A percentile compares a stretch with the other conserved stretches of the same genome.
phyloP scores from a whole-genome alignment of 2,888 invertebrate genomes.

The Caenorhabditis japonica region DNA sequence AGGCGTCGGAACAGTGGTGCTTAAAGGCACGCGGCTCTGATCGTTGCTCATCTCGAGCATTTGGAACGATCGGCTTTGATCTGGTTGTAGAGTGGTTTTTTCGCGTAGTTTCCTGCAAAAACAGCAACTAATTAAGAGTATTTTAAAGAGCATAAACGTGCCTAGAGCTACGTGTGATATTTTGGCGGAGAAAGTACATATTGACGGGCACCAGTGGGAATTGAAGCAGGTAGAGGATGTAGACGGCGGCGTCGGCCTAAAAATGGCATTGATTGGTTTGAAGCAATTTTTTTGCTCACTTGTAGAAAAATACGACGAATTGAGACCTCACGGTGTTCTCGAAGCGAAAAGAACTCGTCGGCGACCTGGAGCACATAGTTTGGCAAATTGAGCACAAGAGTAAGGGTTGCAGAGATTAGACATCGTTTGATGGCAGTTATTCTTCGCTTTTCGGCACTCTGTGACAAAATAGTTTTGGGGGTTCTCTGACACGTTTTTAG shows the following conservation, averaged over 20 bases:
- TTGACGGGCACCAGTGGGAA: constrained; percentile 62
- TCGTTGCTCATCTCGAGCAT: constrained; percentile 37
- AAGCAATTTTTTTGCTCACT: neutral
- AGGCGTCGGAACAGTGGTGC: constrained; percentile 29
- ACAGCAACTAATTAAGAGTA: neutral
- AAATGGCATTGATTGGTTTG: constrained; percentile 4
- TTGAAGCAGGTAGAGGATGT: constrained; percentile 63
- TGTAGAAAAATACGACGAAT: constrained; percentile 32
- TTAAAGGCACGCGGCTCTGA: constrained; percentile 26
- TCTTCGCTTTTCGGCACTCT: constrained; percentile 51
- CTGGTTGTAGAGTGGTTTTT: constrained; percentile 40
- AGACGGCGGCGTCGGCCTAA: constrained; percentile 60
- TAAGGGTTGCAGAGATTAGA: constrained; percentile 59
- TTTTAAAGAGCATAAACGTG: neutral
- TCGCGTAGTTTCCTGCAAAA: constrained; percentile 43
- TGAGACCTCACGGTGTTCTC: constrained; percentile 23
- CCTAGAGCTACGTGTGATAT: constrained; percentile 58
- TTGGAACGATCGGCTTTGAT: constrained; percentile 42
- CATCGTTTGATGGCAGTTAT: constrained; percentile 59
- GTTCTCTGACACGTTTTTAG: too few relatives aligned
- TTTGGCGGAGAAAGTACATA: constrained; percentile 58
- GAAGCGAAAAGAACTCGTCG: constrained; percentile 58
- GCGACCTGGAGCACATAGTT: constrained; percentile 61
- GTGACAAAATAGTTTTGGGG: neutral
- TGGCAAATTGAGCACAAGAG: constrained; percentile 58